Conservation (phyloP, 30 jellyfish, hydroid and myxozoan species). For the Aurelia sp. region DNA sequence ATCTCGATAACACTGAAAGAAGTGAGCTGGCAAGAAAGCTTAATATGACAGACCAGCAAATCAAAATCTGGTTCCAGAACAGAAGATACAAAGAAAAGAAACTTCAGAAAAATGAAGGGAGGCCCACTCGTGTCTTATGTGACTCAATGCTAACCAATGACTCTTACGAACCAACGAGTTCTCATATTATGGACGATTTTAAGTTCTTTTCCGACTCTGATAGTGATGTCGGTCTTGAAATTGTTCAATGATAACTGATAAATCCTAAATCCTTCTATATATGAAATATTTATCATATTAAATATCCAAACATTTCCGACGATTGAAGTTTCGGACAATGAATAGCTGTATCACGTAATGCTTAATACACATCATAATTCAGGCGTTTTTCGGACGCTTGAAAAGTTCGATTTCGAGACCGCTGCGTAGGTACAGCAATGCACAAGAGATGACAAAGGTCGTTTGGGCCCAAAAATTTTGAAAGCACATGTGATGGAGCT, state of each 20-base stretch:
- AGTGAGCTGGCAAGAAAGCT: constrained; percentile 54
- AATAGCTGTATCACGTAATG: no score
- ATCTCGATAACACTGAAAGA: constrained; percentile 43
- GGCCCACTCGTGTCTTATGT: neutral
- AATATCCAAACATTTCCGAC: no score
- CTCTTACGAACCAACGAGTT: neutral
- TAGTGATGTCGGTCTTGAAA: constrained; percentile 34
- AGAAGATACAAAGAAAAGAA: constrained; percentile 62
- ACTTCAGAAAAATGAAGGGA: constrained; percentile 20
- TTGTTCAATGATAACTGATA: neutral
- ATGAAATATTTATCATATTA: neutral
- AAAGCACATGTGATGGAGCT: no score
- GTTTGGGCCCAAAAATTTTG: no score
- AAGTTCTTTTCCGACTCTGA: constrained; percentile 18
- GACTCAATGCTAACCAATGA: neutral
- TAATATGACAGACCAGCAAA: constrained; percentile 61
- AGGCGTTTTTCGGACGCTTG: no score
- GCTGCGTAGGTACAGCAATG: no score
- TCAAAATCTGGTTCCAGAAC: constrained; percentile 61
- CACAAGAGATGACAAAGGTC: no score
- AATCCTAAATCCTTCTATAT: neutral
- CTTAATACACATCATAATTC: no score
- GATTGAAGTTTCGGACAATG: no score
- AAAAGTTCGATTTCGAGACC: no score
- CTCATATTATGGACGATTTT: constrained; percentile 1